Evolutionary conservation across 2,888 invertebrate genomes (phyloP).

Genomic region (Exephanes ischioxanthus): DNA sequence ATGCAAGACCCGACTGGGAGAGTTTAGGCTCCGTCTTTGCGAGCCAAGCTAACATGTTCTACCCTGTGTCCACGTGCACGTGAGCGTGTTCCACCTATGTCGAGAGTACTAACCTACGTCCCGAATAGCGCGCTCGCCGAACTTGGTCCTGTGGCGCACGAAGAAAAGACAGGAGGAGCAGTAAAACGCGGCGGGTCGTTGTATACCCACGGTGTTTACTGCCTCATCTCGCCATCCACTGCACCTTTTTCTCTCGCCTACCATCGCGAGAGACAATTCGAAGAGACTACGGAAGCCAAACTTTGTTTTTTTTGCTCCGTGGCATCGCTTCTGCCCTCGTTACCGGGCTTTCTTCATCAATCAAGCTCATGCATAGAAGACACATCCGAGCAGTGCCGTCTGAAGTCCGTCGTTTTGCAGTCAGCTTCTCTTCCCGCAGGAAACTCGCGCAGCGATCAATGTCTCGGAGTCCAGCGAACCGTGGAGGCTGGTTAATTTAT

Average conservation of each 20-base stretch:
- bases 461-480: conserved; percentile 1
- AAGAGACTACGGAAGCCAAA: conserved; percentile 21
- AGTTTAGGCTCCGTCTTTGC: conserved; percentile 25
- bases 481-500: conserved; percentile 44
- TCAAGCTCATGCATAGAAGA: conserved; percentile 21
- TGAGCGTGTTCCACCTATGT: conserved; percentile 62
- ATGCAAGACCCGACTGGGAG: conserved; percentile 72
- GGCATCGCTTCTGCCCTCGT: conserved; percentile 20
- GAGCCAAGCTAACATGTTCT: conserved; percentile 45
- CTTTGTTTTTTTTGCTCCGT: neutral
- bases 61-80: conserved; percentile 53
- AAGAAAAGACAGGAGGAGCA: conserved; percentile 42
- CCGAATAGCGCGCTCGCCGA: conserved; percentile 6
- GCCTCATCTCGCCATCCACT: conserved; percentile 48
- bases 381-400: neutral
- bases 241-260: conserved; percentile 7
- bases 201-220: conserved; percentile 73
- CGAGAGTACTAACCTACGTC: conserved; percentile 22
- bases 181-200: conserved; percentile 56
- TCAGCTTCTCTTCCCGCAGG: conserved; percentile 9
- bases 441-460: conserved; percentile 55
- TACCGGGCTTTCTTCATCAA: conserved; percentile 42
- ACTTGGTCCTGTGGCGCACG: conserved; percentile 4
- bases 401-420: neutral
- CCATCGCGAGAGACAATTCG: conserved; percentile 16